A percentile compares a stretch with the other conserved stretches of the same genome.
Conservation (phyloP, 2,113 vertebrate species). For the Calyptomena viridis region DNA sequence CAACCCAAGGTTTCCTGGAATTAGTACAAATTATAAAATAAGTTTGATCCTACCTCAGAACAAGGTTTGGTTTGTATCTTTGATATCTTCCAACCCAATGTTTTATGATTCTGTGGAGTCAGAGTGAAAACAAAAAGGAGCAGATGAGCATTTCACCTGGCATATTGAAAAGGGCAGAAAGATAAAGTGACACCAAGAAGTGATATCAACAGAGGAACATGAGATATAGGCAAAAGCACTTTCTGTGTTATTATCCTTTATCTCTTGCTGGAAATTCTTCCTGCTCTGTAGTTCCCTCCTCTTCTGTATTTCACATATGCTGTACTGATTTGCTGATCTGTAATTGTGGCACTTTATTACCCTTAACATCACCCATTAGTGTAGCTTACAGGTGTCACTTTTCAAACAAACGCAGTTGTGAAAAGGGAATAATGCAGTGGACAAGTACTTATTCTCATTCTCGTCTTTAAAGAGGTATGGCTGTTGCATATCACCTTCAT, state of each 20-base stretch:
- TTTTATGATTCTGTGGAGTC: background rate
- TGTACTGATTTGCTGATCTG: background rate
- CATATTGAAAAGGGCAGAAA: background rate
- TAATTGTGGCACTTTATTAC: background rate
- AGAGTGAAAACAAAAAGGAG: background rate
- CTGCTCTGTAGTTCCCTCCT: background rate
- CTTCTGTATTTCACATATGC: background rate
- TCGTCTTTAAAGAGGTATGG: background rate
- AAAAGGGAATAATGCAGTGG: background rate
- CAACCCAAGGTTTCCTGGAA: background rate
- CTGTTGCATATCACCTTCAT: rapidly evolving
- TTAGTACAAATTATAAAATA: background rate
- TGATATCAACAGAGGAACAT: background rate
- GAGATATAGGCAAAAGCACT: background rate
- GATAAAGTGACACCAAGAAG: background rate
- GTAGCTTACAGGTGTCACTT: background rate
- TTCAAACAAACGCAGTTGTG: background rate
- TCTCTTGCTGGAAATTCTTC: background rate
- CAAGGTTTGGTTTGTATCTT: background rate
- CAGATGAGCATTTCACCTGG: background rate
- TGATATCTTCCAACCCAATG: background rate
- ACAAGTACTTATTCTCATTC: background rate
- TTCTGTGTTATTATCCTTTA: background rate
- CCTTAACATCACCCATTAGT: background rate
- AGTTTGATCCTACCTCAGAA: background rate